Base-by-base conservation (phyloP, 2,113 vertebrate genomes). In the Todiramphus saurophagus region DNA sequence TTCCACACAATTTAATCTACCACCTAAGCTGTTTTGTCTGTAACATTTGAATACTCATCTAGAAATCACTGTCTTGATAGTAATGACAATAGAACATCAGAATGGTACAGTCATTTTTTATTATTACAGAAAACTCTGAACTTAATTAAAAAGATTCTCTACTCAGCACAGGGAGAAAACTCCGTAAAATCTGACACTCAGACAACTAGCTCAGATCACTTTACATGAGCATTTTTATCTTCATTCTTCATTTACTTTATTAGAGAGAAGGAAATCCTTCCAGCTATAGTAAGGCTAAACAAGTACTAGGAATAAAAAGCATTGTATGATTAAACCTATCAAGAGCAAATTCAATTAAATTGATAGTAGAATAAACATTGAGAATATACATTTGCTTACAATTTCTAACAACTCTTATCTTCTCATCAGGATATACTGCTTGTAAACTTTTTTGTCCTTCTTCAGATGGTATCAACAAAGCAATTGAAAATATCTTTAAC, bases 251-350 rank as follows among this genome's bases (percentile, higher is more conserved):
- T 78, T 90, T 67, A 67, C 20, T 75, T 87, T 50, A 79, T 30
- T 50, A 83, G 13, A 89, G 28, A 66, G 74, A 11, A 82, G 18
- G 13, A 90, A 92, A 67, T 50, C 23, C 16, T n/a, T 78, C 13
- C 21, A 92, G 16, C 18, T 41, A 21, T 11, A 56, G 20, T 31
- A 31, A 89, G 28, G 15, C 41, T 83, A 84, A 78, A 48, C 30
- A 84, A 48, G 3, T 25, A 17, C 7, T 74, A 73, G 15, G 9
- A 68, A 70, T 73, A 41, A 62, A 90, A 80, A 78, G 0, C 5
- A n/a, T 28, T 50, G 9, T 48, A 23, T 0, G 0, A 33, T 59
- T 50, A 75, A 67, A 74, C 13, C 0, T 27, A 43, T 35, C 0
- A 5, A 64, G 16, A 78, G 3, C 2, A 84, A 66, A 81, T 18